A percentile compares a stretch with the other conserved stretches of the same genome.
Conservation (phyloP, 2,888 invertebrate genomes). For the Galeopsomyia nigrocyanea region DNA sequence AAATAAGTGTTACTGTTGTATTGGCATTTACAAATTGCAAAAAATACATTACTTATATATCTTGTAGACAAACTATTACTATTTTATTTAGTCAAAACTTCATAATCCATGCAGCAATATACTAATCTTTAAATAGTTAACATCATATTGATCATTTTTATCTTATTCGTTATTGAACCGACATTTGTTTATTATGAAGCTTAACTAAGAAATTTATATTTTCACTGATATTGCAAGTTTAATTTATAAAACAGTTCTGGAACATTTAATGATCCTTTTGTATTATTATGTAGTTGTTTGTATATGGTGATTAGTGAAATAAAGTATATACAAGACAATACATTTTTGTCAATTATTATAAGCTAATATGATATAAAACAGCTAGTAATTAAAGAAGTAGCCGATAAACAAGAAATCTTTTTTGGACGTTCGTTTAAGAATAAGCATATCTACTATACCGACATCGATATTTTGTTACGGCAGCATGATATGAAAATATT, state of each 20-base stretch:
- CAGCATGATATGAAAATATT: too few relatives aligned
- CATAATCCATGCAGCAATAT: slow-evolving; percentile 1
- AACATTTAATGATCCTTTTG: slow-evolving; percentile 36
- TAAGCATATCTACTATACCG: neutral
- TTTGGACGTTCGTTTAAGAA: neutral
- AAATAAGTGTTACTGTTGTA: slow-evolving; percentile 24
- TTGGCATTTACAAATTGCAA: slow-evolving; percentile 10
- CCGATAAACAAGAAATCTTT: neutral
- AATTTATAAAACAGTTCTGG: slow-evolving; percentile 30
- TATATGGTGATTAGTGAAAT: slow-evolving; percentile 30
- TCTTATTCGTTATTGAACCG: neutral
- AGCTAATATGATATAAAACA: neutral
- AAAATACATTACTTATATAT: slow-evolving; percentile 12
- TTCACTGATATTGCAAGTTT: slow-evolving; percentile 28
- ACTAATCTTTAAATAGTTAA: neutral
- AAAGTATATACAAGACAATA: slow-evolving; percentile 19
- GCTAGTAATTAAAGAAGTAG: neutral
- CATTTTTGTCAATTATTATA: too few relatives aligned
- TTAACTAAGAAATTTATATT: slow-evolving; percentile 15
- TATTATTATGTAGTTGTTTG: slow-evolving; percentile 36
- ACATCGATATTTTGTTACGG: too few relatives aligned
- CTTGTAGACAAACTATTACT: neutral
- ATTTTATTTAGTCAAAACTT: neutral
- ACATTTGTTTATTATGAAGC: neutral
- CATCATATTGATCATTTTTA: neutral